Conservation (phyloP, 2,113 vertebrate genomes). For the Embiotoca jacksoni region DNA sequence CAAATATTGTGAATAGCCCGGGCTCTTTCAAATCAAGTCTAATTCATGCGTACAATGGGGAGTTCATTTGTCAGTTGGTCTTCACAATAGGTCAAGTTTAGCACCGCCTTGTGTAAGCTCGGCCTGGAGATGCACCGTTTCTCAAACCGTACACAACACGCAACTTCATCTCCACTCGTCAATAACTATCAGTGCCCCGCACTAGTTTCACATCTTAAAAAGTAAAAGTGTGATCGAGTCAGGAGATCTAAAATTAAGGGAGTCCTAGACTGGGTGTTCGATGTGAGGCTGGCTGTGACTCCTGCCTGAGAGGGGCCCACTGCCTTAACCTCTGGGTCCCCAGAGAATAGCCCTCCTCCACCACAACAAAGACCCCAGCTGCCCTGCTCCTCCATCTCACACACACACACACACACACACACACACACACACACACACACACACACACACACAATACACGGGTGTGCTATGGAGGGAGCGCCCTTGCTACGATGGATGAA, state of each 20-base stretch:
- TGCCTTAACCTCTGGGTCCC: constrained; percentile 79
- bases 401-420: constrained; percentile 48
- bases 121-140: background rate
- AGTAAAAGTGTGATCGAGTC: constrained; percentile 40
- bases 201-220: constrained; percentile 28
- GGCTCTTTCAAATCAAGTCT: background rate
- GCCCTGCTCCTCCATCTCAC: constrained; percentile 77
- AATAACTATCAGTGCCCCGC: background rate
- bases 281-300: constrained; percentile 72
- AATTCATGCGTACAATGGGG: background rate
- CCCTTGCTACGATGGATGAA: constrained; percentile 58
- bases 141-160: background rate
- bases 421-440: constrained; percentile 47
- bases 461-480: constrained; percentile 67
- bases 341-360: constrained; percentile 80
- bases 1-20: background rate
- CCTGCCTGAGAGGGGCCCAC: constrained; percentile 76
- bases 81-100: background rate
- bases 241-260: constrained; percentile 25
- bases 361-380: constrained; percentile 87
- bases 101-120: background rate
- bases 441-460: constrained; percentile 20
- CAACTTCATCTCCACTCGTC: background rate
- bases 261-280: constrained; percentile 55
- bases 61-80: background rate